phyloP scores from a whole-genome alignment of 2,888 invertebrate species.

The Pherbina coryleti region DNA sequence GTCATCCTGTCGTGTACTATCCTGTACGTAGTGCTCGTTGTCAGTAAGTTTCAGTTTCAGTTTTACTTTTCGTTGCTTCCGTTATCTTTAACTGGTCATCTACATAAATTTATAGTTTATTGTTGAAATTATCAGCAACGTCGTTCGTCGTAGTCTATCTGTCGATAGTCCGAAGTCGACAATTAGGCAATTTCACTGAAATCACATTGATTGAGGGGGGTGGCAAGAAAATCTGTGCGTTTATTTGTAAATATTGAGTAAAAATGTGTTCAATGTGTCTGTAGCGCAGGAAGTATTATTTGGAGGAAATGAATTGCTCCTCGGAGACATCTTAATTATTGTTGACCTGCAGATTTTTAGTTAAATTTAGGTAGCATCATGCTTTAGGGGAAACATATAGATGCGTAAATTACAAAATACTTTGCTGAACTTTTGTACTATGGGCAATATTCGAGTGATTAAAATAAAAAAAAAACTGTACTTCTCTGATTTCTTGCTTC shows the following conservation, averaged over 20 bases:
- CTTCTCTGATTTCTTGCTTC: background rate
- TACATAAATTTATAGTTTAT: conserved; percentile 44
- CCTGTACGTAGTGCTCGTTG: conserved; percentile 49
- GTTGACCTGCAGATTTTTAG: conserved; percentile 19
- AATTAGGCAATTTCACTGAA: conserved; percentile 32
- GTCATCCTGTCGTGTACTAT: background rate
- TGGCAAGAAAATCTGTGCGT: background rate
- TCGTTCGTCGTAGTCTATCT: conserved; percentile 21
- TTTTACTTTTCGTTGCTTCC: conserved; percentile 36
- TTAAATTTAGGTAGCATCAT: background rate
- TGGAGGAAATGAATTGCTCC: conserved; percentile 34
- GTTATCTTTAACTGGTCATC: conserved; percentile 38
- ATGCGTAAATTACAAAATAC: background rate
- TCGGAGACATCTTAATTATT: conserved; percentile 31
- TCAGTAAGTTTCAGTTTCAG: conserved; percentile 17
- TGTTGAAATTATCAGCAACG: conserved; percentile 40
- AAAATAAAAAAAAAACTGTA: background rate
- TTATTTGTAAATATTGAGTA: background rate
- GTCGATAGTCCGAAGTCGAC: conserved; percentile 34
- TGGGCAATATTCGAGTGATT: background rate
- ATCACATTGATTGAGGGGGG: background rate
- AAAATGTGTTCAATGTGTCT: background rate
- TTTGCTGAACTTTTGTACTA: background rate
- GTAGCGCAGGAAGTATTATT: conserved; percentile 11
- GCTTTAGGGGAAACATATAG: background rate